Evolutionary conservation across 2,888 invertebrate species (phyloP), one percentile per base, ranked within the genome.

Genomic region (Tanytarsus gracilentus): DNA sequence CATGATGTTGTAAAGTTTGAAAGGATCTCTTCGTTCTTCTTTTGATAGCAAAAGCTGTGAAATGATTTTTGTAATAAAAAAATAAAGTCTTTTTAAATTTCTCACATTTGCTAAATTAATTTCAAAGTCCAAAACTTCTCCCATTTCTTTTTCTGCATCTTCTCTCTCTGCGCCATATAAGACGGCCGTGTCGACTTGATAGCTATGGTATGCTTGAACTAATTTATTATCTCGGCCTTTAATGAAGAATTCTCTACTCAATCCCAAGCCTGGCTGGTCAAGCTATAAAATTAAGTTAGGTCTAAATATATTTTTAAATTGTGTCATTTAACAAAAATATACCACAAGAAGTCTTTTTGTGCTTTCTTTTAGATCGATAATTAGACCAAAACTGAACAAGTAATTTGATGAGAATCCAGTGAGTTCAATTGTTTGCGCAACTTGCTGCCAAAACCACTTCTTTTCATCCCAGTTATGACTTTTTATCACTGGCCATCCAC

Each of bases 401-500:
- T 62, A 63, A 56, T 62, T 63, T 6, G 62, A 44, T 16, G 49
- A 55, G 44, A 63, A 64, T 3, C 67, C 67, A 1, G 53, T 49
- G 6, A 55, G 27, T 21, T 58, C 58, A 4, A 48, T 14, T 2
- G 16, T 23, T 11, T 29, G 29, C 4, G 48, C 26, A 30, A 48
- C n/a, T 48, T 48, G 21, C 40, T 58, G 49, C 33, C 21, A 48
- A 8, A 11, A 48, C 58, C 49, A 58, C 7, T n/a, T 8, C 8
- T 23, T 40, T 51, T 81, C 82, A 62, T 80, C 76, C 89, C 89
- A 90, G 0, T 69, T 63, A 39, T 79, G 75, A 0, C 83, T 88
- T 63, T 85, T 84, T 16, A 90, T 73, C 5, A 86, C 85, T 0
- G 93, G 93, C 91, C 92, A 93, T 2, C 90, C 90, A 1, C 92